phyloP scores from a whole-genome alignment of 1,140 invertebrate species.

The Drosophila quadrilineata region DNA sequence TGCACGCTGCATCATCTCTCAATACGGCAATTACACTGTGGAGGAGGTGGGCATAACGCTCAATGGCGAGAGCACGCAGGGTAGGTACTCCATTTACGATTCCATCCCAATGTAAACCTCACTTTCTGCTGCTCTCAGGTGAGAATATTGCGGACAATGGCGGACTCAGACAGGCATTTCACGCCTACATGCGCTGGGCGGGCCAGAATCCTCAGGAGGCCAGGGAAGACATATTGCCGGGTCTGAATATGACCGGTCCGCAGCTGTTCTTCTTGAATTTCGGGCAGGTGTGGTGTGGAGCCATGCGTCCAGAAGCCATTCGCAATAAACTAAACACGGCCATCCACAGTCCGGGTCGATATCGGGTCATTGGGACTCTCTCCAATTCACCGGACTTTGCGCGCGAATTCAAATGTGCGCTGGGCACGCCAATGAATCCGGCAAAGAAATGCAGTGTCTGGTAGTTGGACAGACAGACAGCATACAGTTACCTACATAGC shows the following conservation, averaged over 20 bases:
- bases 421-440: conserved; percentile 91
- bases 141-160: conserved; percentile 97
- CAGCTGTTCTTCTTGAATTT: conserved; percentile 93
- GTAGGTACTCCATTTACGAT: conserved; percentile 66
- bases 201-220: conserved; percentile 49
- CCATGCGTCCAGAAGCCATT: conserved; percentile 74
- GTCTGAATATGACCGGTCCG: conserved; percentile 87
- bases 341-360: conserved; percentile 90
- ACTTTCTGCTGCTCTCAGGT: conserved; percentile 70
- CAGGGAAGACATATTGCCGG: conserved; percentile 85
- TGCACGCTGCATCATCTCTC: conserved; percentile 91
- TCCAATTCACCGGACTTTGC: conserved; percentile 93
- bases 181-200: conserved; percentile 82
- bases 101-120: neutral
- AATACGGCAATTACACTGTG: conserved; percentile 84
- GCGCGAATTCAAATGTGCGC: conserved; percentile 87
- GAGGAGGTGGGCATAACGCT: conserved; percentile 84
- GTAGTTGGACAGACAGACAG: conserved; percentile 31
- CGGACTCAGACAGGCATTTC: conserved; percentile 91
- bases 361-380: conserved; percentile 90
- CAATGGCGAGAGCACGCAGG: conserved; percentile 82
- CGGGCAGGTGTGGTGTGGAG: conserved; percentile 91
- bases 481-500: conserved; percentile 12
- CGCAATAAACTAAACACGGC: conserved; percentile 86
- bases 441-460: conserved; percentile 88